A percentile compares a stretch with the other conserved stretches of the same genome.
Evolutionary conservation across 2,113 vertebrate genomes (phyloP).

Genomic region (Odocoileus hemionus): DNA sequence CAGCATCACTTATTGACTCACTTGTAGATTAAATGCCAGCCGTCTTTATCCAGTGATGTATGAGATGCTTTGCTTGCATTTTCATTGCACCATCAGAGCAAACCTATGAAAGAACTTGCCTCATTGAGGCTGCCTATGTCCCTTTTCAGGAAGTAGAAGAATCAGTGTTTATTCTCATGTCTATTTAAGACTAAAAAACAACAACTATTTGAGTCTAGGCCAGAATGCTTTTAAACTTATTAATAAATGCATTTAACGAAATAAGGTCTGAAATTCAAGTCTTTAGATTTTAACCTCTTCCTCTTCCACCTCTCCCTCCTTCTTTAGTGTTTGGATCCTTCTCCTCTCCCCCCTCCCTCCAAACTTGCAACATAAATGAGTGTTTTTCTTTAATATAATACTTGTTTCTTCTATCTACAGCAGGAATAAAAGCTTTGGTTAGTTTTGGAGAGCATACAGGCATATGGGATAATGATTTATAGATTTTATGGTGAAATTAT

Average conservation of each 20-base stretch:
- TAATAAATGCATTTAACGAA: neutral
- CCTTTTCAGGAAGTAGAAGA: neutral
- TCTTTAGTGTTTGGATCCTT: neutral
- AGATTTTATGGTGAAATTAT: neutral
- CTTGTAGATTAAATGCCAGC: neutral
- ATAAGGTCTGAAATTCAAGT: neutral
- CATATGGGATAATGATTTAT: neutral
- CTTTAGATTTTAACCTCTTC: neutral
- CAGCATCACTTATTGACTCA: neutral
- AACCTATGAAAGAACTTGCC: neutral
- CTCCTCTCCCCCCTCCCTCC: accelerated
- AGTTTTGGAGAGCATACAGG: neutral
- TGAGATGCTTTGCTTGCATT: neutral
- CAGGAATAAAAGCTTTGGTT: neutral
- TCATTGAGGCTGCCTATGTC: neutral
- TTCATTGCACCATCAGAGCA: neutral
- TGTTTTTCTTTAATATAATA: neutral
- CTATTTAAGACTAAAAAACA: neutral
- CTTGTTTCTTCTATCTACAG: neutral
- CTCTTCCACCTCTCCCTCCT: neutral
- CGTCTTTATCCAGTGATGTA: too few species aligned
- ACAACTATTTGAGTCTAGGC: neutral
- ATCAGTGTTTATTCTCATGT: neutral
- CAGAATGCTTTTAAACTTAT: neutral
- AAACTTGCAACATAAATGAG: neutral